Base-by-base conservation (phyloP, 2,113 vertebrate species). In the Actenoides lindsayi region DNA sequence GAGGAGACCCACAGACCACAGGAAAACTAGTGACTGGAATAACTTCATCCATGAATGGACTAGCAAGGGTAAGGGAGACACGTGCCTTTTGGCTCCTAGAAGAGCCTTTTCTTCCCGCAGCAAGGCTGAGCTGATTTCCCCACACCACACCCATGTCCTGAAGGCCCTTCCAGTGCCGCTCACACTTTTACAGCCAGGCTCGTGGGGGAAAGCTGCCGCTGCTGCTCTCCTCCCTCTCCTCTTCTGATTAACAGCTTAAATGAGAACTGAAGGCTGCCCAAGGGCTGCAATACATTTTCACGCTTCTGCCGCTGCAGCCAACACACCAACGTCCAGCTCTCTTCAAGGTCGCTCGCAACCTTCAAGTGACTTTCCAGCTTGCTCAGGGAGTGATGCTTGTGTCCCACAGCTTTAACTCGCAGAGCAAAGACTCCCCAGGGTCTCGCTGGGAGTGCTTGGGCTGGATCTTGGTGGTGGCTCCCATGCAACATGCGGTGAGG, bases 261-360 rank as follows among this genome's bases (percentile, higher is more conserved):
- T 85, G 91, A 90, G 76, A 93, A 67, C 70, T 81, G 81, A 92
- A 94, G 89, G 91, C 90, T 95, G 91, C 88, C 81, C 83, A 93
- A 94, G 93, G 93, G 90, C 95, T 96, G 92, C 71, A 90, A 86
- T 79, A 83, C 82, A 90, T 96, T 95, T 97, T 87, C 91, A 93
- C 23, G 25, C 91, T 89, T 35, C 89, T 7, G 48, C 82, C 20
- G 2, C 91, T 0, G 0, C 90, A 69, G 93, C 87, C 89, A 76
- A 11, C 71, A 23, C 88, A 80, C 56, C 74, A 41, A n/a, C 3
- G 82, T 93, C 93, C 93, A 33, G 90, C 79, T 74, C 83, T 37
- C 87, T 62, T 57, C 96, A 96, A 97, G 93, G 95, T 95, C 92
- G 42, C 75, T 35, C 25, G 2, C 87, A 90, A 84, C 87, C 87